Percentiles rank a stretch among this genome's conserved stretches.
Conservation (phyloP, 2,797 vertebrate species). For the Tapirus indicus region DNA sequence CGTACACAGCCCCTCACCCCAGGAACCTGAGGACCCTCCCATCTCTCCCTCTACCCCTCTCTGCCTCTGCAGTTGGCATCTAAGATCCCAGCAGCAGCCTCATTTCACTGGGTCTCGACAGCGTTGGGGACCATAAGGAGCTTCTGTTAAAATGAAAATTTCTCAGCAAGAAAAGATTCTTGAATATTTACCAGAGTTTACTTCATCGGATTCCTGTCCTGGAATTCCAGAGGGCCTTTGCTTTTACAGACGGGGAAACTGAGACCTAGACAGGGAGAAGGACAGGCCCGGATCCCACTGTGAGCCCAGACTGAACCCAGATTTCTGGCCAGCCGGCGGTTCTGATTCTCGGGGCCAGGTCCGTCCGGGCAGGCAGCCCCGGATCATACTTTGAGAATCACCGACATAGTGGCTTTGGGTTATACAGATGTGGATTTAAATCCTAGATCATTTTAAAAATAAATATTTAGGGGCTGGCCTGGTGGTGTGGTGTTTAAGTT, state of each 20-base stretch:
- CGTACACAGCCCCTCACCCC: not conserved
- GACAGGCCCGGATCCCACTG: not conserved
- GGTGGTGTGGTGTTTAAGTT: no score
- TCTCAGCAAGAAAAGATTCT: constrained; percentile 22
- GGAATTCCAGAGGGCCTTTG: not conserved
- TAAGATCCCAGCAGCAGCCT: not conserved
- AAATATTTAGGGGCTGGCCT: not conserved
- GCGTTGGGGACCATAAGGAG: not conserved
- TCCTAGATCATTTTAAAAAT: not conserved
- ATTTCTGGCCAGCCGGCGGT: not conserved
- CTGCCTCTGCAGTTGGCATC: not conserved
- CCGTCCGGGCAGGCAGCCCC: not conserved
- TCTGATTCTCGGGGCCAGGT: not conserved
- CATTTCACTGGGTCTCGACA: not conserved
- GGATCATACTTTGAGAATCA: not conserved
- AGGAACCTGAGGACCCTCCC: not conserved
- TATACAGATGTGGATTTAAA: not conserved
- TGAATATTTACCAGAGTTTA: constrained; percentile 5
- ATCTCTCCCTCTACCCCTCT: not conserved
- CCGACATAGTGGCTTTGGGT: not conserved
- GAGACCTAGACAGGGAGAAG: not conserved
- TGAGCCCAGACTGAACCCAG: not conserved
- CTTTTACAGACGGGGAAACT: not conserved
- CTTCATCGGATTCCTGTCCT: not conserved
- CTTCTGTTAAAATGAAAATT: constrained; percentile 44